A percentile compares a stretch with the other conserved stretches of the same genome.
These are phyloP conservation scores for Diplolepis rosae DNA, from an alignment of 2,888 invertebrate genomes.

Conservation along the genomic window DNA sequence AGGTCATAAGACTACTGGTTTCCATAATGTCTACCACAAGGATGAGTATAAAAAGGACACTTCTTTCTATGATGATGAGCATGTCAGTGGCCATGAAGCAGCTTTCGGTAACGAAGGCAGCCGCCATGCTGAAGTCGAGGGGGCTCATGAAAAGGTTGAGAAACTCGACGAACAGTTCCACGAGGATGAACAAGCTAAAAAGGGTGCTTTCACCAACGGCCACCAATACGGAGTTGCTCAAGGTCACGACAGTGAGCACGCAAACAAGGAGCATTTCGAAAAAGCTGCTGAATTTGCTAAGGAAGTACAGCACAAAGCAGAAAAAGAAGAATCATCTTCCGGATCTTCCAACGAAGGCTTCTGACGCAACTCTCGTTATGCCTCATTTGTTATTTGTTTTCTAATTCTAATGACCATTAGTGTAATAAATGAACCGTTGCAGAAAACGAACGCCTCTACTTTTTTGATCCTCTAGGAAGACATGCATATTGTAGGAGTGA, in stretches of 20 bases:
- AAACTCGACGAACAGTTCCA: conserved; percentile 72
- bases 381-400: background rate
- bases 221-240: conserved; percentile 75
- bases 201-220: conserved; percentile 76
- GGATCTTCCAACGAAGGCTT: background rate
- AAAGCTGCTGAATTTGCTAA: conserved; percentile 68
- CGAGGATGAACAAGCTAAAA: conserved; percentile 74
- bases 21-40: conserved; percentile 83
- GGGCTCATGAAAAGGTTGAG: conserved; percentile 70
- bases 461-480: background rate
- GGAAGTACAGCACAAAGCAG: conserved; percentile 43
- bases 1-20: conserved; percentile 83
- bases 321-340: conserved; percentile 11
- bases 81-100: conserved; percentile 76
- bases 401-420: background rate
- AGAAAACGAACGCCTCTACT: background rate
- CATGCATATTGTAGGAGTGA: background rate
- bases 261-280: conserved; percentile 65
- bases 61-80: conserved; percentile 85
- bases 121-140: conserved; percentile 74
- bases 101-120: conserved; percentile 75
- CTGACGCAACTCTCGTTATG: background rate
- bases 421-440: background rate
- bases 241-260: conserved; percentile 73
- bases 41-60: conserved; percentile 86